Conservation (phyloP, 1,140 invertebrate species). For the Lepidurus packardi region DNA sequence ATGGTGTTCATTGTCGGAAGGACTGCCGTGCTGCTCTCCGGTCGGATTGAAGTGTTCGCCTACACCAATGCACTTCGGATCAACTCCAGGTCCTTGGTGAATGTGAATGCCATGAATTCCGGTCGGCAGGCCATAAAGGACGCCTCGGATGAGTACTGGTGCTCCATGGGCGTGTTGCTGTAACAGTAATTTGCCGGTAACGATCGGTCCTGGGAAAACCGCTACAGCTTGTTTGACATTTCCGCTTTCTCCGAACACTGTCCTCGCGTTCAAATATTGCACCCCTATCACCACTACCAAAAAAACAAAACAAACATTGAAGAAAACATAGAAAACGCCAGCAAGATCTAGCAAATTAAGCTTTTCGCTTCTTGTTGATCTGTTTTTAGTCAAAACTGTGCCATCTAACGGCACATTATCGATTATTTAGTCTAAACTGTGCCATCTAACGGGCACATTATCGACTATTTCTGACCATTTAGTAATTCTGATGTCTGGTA, state of each 20-base stretch:
- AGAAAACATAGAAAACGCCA: too few relatives aligned
- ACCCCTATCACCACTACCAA: background rate
- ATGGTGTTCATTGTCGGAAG: slow-evolving; percentile 48
- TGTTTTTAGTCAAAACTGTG: too few relatives aligned
- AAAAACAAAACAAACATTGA: background rate
- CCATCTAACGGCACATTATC: too few relatives aligned
- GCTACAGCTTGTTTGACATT: slow-evolving; percentile 23
- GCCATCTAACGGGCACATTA: too few relatives aligned
- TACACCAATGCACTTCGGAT: slow-evolving; percentile 34
- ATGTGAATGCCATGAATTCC: slow-evolving; percentile 34
- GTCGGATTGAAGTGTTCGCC: slow-evolving; percentile 36
- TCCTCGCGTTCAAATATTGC: background rate
- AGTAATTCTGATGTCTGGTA: too few relatives aligned
- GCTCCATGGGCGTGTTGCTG: slow-evolving; percentile 31
- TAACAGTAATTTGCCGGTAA: slow-evolving; percentile 27
- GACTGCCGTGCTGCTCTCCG: slow-evolving; percentile 47
- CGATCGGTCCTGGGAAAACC: background rate
- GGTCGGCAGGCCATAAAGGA: slow-evolving; percentile 29
- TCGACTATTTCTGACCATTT: too few relatives aligned
- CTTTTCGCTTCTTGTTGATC: too few relatives aligned
- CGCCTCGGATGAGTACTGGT: slow-evolving; percentile 34
- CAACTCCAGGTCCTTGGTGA: slow-evolving; percentile 29
- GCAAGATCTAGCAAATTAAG: too few relatives aligned
- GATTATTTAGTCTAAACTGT: too few relatives aligned
- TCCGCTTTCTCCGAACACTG: background rate